Evolutionary conservation across 2,888 invertebrate species (phyloP).

Genomic region (Drosophila siamana): DNA sequence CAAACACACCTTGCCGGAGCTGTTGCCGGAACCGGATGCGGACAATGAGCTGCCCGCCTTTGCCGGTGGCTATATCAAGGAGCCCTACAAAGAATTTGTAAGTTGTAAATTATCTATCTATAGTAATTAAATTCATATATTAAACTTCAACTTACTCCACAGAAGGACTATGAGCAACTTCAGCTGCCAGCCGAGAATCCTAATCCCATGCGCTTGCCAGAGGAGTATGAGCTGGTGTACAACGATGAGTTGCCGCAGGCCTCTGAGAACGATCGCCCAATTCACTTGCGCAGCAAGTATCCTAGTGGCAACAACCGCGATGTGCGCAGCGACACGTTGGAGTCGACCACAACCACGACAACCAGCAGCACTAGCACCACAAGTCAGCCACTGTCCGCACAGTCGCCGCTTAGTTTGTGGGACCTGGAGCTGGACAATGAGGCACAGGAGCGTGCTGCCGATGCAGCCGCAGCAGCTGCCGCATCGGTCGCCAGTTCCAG

Average conservation of each 20-base stretch:
- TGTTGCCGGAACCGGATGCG: conserved; percentile 61
- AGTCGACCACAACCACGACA: conserved; percentile 44
- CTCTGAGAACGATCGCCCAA: conserved; percentile 81
- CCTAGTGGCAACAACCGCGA: conserved; percentile 82
- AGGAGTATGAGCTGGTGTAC: conserved; percentile 84
- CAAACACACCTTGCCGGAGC: conserved; percentile 69
- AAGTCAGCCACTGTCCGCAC: conserved; percentile 48
- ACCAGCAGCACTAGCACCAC: conserved; percentile 44
- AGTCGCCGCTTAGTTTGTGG: conserved; percentile 85
- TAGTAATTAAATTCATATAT: background rate
- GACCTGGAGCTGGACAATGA: conserved; percentile 87
- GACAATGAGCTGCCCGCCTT: conserved; percentile 61
- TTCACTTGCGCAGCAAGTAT: conserved; percentile 83
- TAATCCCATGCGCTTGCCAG: conserved; percentile 68
- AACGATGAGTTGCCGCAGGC: conserved; percentile 80
- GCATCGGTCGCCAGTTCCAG: conserved; percentile 22
- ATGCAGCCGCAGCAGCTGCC: conserved; percentile 44
- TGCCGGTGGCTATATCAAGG: conserved; percentile 45
- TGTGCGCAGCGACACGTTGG: conserved; percentile 80
- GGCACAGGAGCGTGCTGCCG: conserved; percentile 83
- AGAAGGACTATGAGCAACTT: conserved; percentile 81
- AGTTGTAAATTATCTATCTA: conserved; percentile 30
- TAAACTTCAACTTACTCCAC: no score
- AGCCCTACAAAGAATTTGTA: conserved; percentile 72
- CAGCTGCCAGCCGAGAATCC: conserved; percentile 54